Evolutionary conservation across 2,888 invertebrate genomes (phyloP).

Genomic region (Agrotis puta): DNA sequence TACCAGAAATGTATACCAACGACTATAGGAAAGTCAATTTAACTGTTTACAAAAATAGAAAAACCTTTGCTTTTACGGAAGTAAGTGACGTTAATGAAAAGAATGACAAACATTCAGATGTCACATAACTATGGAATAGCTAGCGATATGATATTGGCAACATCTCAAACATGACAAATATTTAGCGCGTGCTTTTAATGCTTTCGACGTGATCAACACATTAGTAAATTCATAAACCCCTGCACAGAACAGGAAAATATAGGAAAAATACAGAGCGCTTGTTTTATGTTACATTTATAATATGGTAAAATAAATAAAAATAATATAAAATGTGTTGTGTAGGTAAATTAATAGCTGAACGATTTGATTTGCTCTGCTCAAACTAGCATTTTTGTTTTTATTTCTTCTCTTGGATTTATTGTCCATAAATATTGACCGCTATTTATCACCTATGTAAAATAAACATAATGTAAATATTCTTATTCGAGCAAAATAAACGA

Average conservation of each 20-base stretch:
- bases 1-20: neutral
- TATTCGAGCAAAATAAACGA: neutral
- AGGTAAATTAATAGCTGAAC: neutral
- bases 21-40: neutral
- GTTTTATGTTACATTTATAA: neutral
- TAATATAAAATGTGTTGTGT: neutral
- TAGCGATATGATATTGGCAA: constrained; percentile 54
- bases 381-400: neutral
- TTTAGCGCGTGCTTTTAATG: constrained; percentile 33
- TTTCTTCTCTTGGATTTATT: neutral
- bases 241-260: neutral
- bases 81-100: constrained; percentile 11
- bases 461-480: neutral
- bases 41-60: neutral
- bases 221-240: constrained; percentile 35
- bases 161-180: constrained; percentile 47
- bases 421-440: neutral
- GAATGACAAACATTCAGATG: constrained; percentile 22
- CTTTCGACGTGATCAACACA: constrained; percentile 40
- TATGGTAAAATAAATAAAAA: neutral
- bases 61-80: constrained; percentile 11
- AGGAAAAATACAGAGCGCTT: neutral
- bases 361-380: neutral
- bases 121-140: constrained; percentile 36
- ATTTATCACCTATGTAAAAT: neutral